Evolutionary conservation across 64 coral and sea anemone genomes (phyloP).

Genomic region (Trachythela sp.): DNA sequence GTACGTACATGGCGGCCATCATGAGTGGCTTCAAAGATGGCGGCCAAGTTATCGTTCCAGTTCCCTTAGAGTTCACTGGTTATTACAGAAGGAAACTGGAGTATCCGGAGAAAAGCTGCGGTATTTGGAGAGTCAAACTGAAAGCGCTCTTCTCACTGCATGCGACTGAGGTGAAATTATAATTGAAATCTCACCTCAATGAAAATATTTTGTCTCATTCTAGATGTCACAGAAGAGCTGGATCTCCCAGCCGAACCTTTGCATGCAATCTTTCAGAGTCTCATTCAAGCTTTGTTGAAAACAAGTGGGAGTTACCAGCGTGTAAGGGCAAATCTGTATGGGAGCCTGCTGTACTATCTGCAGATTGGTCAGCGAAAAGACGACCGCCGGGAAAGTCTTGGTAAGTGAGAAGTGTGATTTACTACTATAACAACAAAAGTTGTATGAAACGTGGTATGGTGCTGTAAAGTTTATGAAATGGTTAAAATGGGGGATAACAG

Average conservation of each 20-base stretch:
- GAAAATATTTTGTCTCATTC: not conserved
- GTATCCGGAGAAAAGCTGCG: too few relatives aligned
- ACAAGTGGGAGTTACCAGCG: slow-evolving; percentile 80
- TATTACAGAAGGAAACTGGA: too few relatives aligned
- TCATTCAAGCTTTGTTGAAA: slow-evolving; percentile 76
- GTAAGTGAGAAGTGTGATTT: not conserved
- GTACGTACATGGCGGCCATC: too few relatives aligned
- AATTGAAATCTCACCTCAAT: not conserved
- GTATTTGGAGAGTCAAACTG: too few relatives aligned
- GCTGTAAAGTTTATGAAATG: too few relatives aligned
- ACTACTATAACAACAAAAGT: not conserved
- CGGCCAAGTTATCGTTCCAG: too few relatives aligned
- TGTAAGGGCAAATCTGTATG: slow-evolving; percentile 86
- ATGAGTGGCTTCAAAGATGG: too few relatives aligned
- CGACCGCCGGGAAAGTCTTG: slow-evolving; percentile 47
- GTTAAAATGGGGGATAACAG: too few relatives aligned
- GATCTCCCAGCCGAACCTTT: slow-evolving; percentile 60
- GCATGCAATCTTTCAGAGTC: slow-evolving; percentile 72
- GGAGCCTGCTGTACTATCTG: slow-evolving; percentile 82
- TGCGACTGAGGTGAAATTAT: too few relatives aligned
- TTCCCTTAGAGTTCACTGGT: too few relatives aligned
- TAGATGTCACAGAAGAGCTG: not conserved
- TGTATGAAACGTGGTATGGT: not conserved
- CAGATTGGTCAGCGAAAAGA: slow-evolving; percentile 70
- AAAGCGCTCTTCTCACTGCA: too few relatives aligned